Evolutionary conservation across 1,140 invertebrate genomes (phyloP), one percentile per base, ranked within the genome.

Genomic region (Plodia interpunctella): DNA sequence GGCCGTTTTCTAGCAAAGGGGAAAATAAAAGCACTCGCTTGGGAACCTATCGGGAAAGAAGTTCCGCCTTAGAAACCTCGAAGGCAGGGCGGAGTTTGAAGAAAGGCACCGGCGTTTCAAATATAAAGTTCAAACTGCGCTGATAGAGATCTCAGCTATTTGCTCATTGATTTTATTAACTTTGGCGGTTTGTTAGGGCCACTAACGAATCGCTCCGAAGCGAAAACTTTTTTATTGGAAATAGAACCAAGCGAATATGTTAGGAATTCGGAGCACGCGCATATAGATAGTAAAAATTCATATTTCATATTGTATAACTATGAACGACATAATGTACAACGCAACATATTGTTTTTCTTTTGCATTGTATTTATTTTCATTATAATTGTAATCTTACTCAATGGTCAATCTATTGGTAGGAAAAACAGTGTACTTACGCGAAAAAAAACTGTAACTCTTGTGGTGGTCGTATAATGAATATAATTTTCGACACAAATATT

Each of bases 11-110:
- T 50, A 62, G 18, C 49, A 63, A 44, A 44, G 38, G 15, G 38
- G 38, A 66, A 72, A 65, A 68, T 65, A 72, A 67, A 72, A 76
- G 62, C 62, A 62, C 59, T 71, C 64, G 55, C 63, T 65, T 70
- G 62, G 55, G 52, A 67, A 73, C 56, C 66, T 66, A 67, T 69
- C 49, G 65, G 50, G 72, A 70, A 74, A 71, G 58, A 70, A 72
- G 62, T 74, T 78, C 70, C 64, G 44, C 68, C 59, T 76, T 67
- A 66, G 68, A 70, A 78, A 77, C 76, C 76, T 76, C 74, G 77
- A 79, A 80, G 72, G 68, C 65, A 63, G 59, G 59, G 59, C 59
- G 63, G 78, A 78, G 70, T 74, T 77, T 72, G 72, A 72, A 72
- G 67, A 78, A 75, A 74, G 66, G 66, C 67, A 68, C 59, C 69